These are phyloP conservation scores for Plotosus lineatus DNA, from an alignment of 2,113 vertebrate species.

Conservation along the genomic window DNA sequence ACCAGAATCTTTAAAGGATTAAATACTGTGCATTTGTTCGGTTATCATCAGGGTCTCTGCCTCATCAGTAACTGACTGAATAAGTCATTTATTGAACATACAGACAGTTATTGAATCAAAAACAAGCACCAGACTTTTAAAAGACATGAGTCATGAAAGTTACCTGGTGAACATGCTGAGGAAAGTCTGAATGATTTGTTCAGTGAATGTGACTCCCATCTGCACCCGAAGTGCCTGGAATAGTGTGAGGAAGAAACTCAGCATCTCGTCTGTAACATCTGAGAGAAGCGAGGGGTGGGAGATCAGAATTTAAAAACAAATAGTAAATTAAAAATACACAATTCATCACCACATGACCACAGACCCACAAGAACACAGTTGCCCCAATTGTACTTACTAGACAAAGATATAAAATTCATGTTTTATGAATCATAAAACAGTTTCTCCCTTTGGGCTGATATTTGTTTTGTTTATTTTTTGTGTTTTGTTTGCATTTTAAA, in stretches of 20 bases:
- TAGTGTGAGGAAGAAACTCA: conserved; percentile 96
- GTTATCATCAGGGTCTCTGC: not conserved
- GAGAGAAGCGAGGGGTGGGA: conserved; percentile 30
- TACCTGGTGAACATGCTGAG: conserved; percentile 99
- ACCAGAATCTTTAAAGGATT: not conserved
- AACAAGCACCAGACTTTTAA: not conserved
- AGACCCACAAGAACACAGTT: not conserved
- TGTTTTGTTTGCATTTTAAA: no score
- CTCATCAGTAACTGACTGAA: not conserved
- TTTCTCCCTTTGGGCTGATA: not conserved
- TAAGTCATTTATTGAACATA: not conserved
- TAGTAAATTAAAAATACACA: not conserved
- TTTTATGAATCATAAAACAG: not conserved
- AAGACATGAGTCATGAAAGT: not conserved
- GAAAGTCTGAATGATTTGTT: conserved; percentile 97
- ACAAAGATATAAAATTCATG: not conserved
- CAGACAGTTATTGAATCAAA: not conserved
- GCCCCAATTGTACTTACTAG: not conserved
- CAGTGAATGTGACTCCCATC: conserved; percentile 97
- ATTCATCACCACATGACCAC: not conserved
- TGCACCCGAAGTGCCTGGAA: conserved; percentile 95
- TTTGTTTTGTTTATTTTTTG: no score
- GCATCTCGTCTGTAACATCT: conserved; percentile 97
- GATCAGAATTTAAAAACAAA: not conserved
- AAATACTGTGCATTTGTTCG: not conserved